phyloP scores from a whole-genome alignment of 2,888 invertebrate genomes.

The Stegophylla sp. region DNA sequence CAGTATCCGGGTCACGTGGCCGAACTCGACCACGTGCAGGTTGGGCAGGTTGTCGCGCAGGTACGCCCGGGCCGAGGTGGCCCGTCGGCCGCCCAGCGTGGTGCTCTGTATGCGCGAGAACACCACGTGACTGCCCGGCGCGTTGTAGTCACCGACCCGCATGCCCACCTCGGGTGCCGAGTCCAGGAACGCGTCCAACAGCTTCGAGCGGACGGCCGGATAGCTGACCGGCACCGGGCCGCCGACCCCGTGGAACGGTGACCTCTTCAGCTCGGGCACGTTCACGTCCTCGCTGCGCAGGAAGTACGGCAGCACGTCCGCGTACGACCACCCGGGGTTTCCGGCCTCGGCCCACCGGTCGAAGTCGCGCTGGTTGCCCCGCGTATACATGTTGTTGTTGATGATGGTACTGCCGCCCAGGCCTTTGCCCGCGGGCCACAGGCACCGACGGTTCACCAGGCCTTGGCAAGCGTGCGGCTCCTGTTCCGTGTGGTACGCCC shows the following conservation, averaged over 20 bases:
- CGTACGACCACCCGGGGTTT: conserved; percentile 62
- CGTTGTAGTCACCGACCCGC: conserved; percentile 68
- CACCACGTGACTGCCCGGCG: conserved; percentile 63
- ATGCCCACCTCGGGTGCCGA: conserved; percentile 72
- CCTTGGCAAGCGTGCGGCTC: conserved; percentile 70
- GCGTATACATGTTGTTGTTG: conserved; percentile 62
- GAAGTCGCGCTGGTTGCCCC: conserved; percentile 62
- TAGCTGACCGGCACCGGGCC: conserved; percentile 55
- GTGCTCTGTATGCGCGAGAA: conserved; percentile 68
- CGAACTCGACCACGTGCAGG: conserved; percentile 63
- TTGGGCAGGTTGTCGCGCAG: conserved; percentile 65
- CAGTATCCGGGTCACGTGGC: conserved; percentile 62
- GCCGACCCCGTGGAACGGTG: conserved; percentile 57
- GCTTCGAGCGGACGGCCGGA: conserved; percentile 66
- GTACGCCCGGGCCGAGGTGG: conserved; percentile 70
- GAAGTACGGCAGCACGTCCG: conserved; percentile 62
- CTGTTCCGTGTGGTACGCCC: conserved; percentile 75
- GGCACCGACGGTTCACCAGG: conserved; percentile 71
- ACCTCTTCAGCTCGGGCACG: conserved; percentile 60
- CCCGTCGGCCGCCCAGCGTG: conserved; percentile 66
- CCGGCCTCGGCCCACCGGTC: conserved; percentile 62
- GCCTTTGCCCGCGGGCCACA: conserved; percentile 80
- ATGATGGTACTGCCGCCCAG: conserved; percentile 62
- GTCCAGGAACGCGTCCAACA: conserved; percentile 72
- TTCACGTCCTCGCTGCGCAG: conserved; percentile 61